Evolutionary conservation across 2,888 invertebrate genomes (phyloP).

Genomic region (Dryobota labecula): DNA sequence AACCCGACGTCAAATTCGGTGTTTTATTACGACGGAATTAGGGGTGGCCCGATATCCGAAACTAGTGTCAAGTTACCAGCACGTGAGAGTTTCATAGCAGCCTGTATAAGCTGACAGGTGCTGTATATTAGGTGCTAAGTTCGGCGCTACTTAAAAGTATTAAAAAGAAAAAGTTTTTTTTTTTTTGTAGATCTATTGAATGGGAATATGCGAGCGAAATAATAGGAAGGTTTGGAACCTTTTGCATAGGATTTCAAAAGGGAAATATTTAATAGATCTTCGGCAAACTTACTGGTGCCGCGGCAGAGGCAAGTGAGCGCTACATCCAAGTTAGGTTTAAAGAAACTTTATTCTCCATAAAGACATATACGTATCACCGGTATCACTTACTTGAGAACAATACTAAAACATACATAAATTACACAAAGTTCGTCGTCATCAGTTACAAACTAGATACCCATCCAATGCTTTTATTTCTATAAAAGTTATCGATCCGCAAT

Average conservation of each 20-base stretch:
- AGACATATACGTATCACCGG: no score
- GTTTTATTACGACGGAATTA: conserved; percentile 67
- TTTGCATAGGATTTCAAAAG: neutral
- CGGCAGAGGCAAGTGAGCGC: no score
- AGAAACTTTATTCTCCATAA: no score
- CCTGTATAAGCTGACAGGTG: conserved; percentile 51
- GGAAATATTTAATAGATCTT: no score
- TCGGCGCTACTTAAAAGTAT: conserved; percentile 34
- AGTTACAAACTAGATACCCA: no score
- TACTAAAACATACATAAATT: no score
- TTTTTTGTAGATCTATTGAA: neutral
- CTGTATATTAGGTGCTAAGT: conserved; percentile 49
- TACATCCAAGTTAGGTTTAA: no score
- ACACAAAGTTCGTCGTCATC: no score
- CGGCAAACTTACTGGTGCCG: no score
- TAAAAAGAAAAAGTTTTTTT: neutral
- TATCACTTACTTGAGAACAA: no score
- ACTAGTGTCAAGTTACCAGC: conserved; percentile 52
- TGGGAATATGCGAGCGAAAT: neutral
- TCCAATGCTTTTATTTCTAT: no score
- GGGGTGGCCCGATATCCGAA: conserved; percentile 58
- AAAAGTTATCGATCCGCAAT: no score
- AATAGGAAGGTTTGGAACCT: neutral
- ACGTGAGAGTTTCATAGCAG: conserved; percentile 43
- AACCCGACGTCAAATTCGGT: conserved; percentile 61